Percentiles rank a stretch among this genome's conserved stretches.
phyloP scores from a whole-genome alignment of 64 coral and sea anemone genomes.

The Orbicella faveolata region DNA sequence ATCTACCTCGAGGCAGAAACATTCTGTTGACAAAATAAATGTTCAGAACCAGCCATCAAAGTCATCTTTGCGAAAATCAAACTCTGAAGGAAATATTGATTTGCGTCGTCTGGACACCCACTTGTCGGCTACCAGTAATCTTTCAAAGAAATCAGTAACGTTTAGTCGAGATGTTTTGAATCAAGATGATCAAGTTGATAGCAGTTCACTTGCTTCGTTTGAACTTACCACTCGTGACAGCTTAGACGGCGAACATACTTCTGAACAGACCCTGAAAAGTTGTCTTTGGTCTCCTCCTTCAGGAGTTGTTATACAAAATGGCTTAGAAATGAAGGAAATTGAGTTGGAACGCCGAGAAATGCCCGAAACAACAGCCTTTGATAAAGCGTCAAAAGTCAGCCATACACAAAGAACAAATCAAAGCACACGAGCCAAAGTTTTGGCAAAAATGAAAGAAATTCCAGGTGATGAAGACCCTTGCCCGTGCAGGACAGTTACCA shows the following conservation, averaged over 20 bases:
- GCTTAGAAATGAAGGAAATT: constrained; percentile 63
- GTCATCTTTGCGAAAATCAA: constrained; percentile 35
- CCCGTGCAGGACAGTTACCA: constrained; percentile 53
- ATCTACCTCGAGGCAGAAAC: background rate
- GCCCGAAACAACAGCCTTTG: background rate
- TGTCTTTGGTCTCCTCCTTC: constrained; percentile 33
- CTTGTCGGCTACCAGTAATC: background rate
- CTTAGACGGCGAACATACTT: background rate
- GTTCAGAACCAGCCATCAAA: background rate
- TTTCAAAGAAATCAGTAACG: constrained; percentile 67
- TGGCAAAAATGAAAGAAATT: constrained; percentile 56
- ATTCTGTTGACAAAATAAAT: background rate
- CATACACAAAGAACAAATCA: background rate
- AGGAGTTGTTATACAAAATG: constrained; percentile 89
- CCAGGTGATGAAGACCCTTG: constrained; percentile 37
- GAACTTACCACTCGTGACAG: background rate
- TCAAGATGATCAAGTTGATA: background rate
- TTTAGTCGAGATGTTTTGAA: constrained; percentile 62
- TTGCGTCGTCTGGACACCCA: background rate
- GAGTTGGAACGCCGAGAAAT: background rate
- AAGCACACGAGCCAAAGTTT: constrained; percentile 35
- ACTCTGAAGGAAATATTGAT: constrained; percentile 45
- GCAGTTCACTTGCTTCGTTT: background rate
- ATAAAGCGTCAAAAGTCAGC: background rate
- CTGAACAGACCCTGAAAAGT: background rate